Percentiles rank a stretch among this genome's conserved stretches.
Evolutionary conservation across 2,888 invertebrate genomes (phyloP).

Genomic region (Horisme vitalbata): DNA sequence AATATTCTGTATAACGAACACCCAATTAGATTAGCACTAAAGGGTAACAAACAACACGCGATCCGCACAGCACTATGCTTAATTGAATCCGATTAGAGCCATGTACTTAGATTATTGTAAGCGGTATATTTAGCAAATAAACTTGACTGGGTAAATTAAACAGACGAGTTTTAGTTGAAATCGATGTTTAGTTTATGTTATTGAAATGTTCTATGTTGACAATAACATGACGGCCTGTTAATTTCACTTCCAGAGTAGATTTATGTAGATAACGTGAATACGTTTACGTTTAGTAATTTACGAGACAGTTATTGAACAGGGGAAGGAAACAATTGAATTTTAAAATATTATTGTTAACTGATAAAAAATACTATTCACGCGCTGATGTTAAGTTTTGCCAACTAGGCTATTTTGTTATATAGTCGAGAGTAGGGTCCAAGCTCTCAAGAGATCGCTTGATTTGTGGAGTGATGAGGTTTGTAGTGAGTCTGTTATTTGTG

Average conservation of each 20-base stretch:
- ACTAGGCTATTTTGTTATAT: too few relatives aligned
- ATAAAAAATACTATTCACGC: too few relatives aligned
- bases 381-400: too few relatives aligned
- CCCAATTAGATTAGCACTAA: slow-evolving; percentile 30
- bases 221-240: slow-evolving; percentile 8
- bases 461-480: slow-evolving; percentile 9
- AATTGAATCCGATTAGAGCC: slow-evolving; percentile 34
- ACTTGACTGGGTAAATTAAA: slow-evolving; percentile 16
- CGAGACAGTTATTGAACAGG: too few relatives aligned
- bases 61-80: slow-evolving; percentile 25
- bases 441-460: not conserved
- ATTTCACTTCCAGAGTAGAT: too few relatives aligned
- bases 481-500: slow-evolving; percentile 9
- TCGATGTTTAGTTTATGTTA: slow-evolving; percentile 24
- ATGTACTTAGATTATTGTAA: slow-evolving; percentile 45
- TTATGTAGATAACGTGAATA: too few relatives aligned
- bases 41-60: slow-evolving; percentile 17
- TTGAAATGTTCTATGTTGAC: slow-evolving; percentile 21
- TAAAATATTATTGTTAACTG: too few relatives aligned
- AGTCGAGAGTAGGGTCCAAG: too few relatives aligned
- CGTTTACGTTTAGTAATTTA: too few relatives aligned
- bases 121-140: slow-evolving; percentile 38
- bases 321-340: too few relatives aligned
- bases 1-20: slow-evolving; percentile 30
- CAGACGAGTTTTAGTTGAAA: slow-evolving; percentile 15